phyloP scores from a whole-genome alignment of 2,888 invertebrate species.

The Idaea straminata region DNA sequence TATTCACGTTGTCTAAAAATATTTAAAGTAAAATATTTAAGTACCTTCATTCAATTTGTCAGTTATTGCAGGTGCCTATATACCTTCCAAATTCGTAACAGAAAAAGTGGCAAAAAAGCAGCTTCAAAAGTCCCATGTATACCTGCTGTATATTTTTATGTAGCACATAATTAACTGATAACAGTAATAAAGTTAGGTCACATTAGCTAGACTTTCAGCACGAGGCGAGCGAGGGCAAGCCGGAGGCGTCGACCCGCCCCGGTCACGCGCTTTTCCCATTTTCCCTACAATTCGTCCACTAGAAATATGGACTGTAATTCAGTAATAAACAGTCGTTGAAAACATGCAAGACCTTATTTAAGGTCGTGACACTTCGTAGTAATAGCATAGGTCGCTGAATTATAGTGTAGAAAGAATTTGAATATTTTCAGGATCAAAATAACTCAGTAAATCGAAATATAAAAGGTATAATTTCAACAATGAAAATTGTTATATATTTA shows the following conservation, averaged over 20 bases:
- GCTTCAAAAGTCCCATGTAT: no score
- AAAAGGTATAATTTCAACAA: no score
- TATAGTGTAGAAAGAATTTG: constrained; percentile 11
- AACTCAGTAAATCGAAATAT: neutral
- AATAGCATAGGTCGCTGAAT: neutral
- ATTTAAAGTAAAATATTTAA: no score
- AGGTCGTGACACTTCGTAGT: constrained; percentile 33
- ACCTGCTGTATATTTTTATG: no score
- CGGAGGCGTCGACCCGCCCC: constrained; percentile 43
- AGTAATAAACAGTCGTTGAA: constrained; percentile 42
- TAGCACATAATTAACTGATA: neutral
- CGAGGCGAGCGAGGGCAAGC: constrained; percentile 24
- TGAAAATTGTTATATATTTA: neutral
- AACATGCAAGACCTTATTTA: constrained; percentile 57
- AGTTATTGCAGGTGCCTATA: no score
- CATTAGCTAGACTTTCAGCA: constrained; percentile 10
- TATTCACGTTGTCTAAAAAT: no score
- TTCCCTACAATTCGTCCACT: constrained; percentile 37
- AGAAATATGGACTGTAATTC: constrained; percentile 47
- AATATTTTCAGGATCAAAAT: neutral
- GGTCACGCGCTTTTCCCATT: constrained; percentile 51
- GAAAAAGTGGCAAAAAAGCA: no score
- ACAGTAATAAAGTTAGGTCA: constrained; percentile 24
- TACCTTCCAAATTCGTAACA: no score
- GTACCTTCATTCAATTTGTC: no score